Evolutionary conservation across 1,140 invertebrate genomes (phyloP).

Genomic region (Anoplolepis gracilipes): DNA sequence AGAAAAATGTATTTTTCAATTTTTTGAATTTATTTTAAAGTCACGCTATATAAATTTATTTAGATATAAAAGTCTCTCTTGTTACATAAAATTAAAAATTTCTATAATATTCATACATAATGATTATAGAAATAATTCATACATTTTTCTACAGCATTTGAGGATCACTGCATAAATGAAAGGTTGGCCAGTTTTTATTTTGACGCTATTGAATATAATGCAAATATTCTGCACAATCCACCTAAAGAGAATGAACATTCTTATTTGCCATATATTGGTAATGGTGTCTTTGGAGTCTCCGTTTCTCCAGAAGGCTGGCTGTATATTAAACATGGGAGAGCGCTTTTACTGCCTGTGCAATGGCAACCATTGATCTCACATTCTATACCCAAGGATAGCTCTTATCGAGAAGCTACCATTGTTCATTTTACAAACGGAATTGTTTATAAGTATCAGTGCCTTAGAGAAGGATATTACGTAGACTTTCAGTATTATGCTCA

Average conservation of each 20-base stretch:
- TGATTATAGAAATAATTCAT: slow-evolving; percentile 13
- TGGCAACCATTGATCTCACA: slow-evolving; percentile 91
- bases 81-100: background rate
- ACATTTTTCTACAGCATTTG: slow-evolving; percentile 84
- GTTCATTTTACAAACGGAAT: slow-evolving; percentile 90
- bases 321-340: slow-evolving; percentile 90
- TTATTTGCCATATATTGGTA: slow-evolving; percentile 92
- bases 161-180: slow-evolving; percentile 89
- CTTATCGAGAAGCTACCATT: slow-evolving; percentile 88
- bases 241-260: slow-evolving; percentile 86
- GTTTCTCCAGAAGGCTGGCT: slow-evolving; percentile 89
- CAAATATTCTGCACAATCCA: slow-evolving; percentile 89
- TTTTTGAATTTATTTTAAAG: background rate
- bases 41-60: background rate
- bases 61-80: background rate
- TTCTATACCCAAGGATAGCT: slow-evolving; percentile 81
- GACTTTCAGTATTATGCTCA: slow-evolving; percentile 92
- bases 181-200: slow-evolving; percentile 87
- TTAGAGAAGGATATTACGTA: slow-evolving; percentile 88
- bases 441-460: slow-evolving; percentile 90
- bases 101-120: background rate
- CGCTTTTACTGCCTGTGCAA: slow-evolving; percentile 89
- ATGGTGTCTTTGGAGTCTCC: slow-evolving; percentile 91
- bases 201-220: slow-evolving; percentile 89
- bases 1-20: background rate